Base-by-base conservation (phyloP, 2,888 invertebrate genomes). In the Tetropium fuscum region DNA sequence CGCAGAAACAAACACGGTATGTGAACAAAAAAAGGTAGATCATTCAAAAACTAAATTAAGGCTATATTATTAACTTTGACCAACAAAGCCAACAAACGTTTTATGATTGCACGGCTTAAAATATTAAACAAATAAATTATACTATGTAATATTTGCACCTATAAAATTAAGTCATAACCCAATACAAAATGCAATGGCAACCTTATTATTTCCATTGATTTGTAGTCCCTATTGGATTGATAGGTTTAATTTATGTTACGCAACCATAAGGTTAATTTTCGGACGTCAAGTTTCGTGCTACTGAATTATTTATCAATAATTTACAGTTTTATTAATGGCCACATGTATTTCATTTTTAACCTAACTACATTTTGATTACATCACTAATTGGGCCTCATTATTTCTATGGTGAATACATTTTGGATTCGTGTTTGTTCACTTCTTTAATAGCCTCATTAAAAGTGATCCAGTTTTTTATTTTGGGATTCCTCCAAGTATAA, bases 351-450 rank as follows among this genome's bases (percentile, higher is more conserved):
- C 47, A 48, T 22, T 48, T 48, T 48, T 47, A 47, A 36, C 48
- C 15, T 48, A 48, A 48, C 48, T 48, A 48, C 48, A 22, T 48
- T 48, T 48, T 48, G 48, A 36, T 48, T 48, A 48, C 48, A 22
- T 8, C 22, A 36, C 36, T 48, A 48, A 48, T 48, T 36, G 38
- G 48, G 13, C 15, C 6, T 36, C 48, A 48, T 48, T 48, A 48
- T 36, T 48, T 48, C 22, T 34, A 48, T 22, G 36, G 36, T 36
- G 48, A 48, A 47, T 47, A 47, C 47, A 47, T 48, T 48, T 36
- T 48, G 48, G 38, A 36, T 36, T 34, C 36, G 48, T 48, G 48
- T 48, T 48, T 38, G 48, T 36, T 25, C 22, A 48, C 36, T 36
- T 48, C 22, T 47, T 48, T 36, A 44, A 44, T 44, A 25, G 18